Percentiles rank a stretch among this genome's conserved stretches.
These are phyloP conservation scores for Nannoperca obscura DNA, from an alignment of 2,797 vertebrate genomes.

Conservation along the genomic window DNA sequence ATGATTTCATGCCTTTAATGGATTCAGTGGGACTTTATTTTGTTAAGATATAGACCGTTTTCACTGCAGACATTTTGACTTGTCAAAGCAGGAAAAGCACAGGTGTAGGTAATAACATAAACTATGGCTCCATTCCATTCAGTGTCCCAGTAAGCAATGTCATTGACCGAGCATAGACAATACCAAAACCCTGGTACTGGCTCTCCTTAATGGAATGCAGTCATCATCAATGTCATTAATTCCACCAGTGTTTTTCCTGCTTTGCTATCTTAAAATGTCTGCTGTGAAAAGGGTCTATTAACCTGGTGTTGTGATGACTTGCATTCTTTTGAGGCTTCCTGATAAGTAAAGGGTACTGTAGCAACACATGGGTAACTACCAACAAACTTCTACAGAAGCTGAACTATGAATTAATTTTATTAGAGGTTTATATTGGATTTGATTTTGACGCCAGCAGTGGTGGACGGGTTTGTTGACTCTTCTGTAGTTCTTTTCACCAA, in stretches of 20 bases:
- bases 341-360: slow-evolving; percentile 13
- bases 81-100: too few relatives aligned
- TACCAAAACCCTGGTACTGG: too few relatives aligned
- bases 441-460: not conserved
- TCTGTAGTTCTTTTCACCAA: not conserved
- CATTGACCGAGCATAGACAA: too few relatives aligned
- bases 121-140: too few relatives aligned
- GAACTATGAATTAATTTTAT: not conserved
- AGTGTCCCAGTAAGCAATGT: too few relatives aligned
- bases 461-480: not conserved
- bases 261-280: too few relatives aligned
- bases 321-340: slow-evolving; percentile 28
- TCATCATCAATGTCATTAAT: too few relatives aligned
- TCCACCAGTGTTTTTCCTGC: too few relatives aligned
- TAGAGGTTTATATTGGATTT: not conserved
- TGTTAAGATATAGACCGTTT: slow-evolving; percentile 15
- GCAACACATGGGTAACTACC: slow-evolving; percentile 7
- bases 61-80: too few relatives aligned
- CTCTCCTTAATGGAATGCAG: too few relatives aligned
- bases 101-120: too few relatives aligned
- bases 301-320: slow-evolving; percentile 39
- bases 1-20: slow-evolving; percentile 21
- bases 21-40: slow-evolving; percentile 29
- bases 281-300: not conserved
- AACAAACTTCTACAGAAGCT: not conserved